Percentiles rank a stretch among this genome's conserved stretches.
These are phyloP conservation scores for Callospermophilus lateralis DNA, from an alignment of 2,113 vertebrate genomes.

Conservation along the genomic window DNA sequence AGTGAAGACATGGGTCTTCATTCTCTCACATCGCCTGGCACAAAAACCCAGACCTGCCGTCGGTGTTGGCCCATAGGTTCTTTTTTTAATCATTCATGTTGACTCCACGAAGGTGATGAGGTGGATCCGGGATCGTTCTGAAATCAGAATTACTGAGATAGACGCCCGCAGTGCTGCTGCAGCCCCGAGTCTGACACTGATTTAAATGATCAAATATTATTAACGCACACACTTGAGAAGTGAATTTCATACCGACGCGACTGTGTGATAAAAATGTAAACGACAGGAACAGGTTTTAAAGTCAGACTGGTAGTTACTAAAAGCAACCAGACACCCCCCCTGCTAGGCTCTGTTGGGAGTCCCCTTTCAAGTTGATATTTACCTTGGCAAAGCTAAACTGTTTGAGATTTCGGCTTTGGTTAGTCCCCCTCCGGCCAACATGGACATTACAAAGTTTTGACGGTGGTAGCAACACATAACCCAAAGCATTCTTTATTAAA, in stretches of 20 bases:
- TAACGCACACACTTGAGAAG: neutral
- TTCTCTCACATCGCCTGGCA: neutral
- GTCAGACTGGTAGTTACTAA: neutral
- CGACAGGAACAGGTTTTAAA: neutral
- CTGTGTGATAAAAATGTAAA: neutral
- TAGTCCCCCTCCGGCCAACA: neutral
- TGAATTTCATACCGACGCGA: neutral
- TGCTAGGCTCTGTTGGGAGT: neutral
- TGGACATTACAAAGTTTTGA: neutral
- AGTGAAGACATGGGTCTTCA: neutral
- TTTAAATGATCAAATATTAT: neutral
- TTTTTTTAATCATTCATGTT: neutral
- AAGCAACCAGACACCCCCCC: neutral
- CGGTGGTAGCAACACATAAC: neutral
- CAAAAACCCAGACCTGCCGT: neutral
- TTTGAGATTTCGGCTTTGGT: neutral
- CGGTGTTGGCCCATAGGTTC: neutral
- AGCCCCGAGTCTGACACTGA: neutral
- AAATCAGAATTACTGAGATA: neutral
- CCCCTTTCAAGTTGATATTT: neutral
- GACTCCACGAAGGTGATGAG: neutral
- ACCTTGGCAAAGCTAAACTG: neutral
- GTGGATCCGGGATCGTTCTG: neutral
- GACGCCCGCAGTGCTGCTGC: neutral
- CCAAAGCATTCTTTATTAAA: constrained; percentile 47